Conservation (phyloP, 1,140 invertebrate species). For the Goniozus legneri region DNA sequence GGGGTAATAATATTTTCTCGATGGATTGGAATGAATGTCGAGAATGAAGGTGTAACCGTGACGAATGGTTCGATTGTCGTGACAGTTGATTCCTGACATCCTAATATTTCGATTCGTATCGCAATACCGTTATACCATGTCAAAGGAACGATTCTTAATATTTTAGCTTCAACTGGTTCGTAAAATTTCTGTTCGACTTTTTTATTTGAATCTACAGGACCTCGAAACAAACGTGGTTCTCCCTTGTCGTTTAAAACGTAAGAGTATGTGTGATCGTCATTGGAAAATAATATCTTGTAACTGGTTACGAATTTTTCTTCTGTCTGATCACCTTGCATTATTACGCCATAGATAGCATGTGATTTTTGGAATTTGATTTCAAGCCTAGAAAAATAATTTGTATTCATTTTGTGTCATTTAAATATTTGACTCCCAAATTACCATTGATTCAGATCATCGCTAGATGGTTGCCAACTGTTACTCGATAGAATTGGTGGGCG, state of each 20-base stretch:
- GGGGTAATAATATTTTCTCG: slow-evolving; percentile 13
- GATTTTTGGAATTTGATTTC: slow-evolving; percentile 63
- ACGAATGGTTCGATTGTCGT: slow-evolving; percentile 4
- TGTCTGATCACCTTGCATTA: slow-evolving; percentile 63
- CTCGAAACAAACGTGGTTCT: slow-evolving; percentile 64
- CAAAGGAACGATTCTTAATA: slow-evolving; percentile 67
- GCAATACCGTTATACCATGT: slow-evolving; percentile 75
- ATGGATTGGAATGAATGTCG: slow-evolving; percentile 5
- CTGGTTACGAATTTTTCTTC: slow-evolving; percentile 72
- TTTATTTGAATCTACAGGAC: slow-evolving; percentile 62
- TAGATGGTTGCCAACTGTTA: slow-evolving; percentile 62
- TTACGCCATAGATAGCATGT: slow-evolving; percentile 69
- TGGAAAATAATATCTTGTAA: slow-evolving; percentile 68
- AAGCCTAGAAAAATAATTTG: slow-evolving; percentile 39
- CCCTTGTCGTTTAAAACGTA: slow-evolving; percentile 49
- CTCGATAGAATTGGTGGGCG: slow-evolving; percentile 27
- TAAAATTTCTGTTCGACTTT: slow-evolving; percentile 64
- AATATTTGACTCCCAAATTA: neutral
- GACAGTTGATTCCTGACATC: slow-evolving; percentile 58
- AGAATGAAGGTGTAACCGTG: slow-evolving; percentile 10
- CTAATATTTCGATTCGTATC: slow-evolving; percentile 70
- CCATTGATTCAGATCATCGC: slow-evolving; percentile 27
- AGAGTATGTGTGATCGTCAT: slow-evolving; percentile 60
- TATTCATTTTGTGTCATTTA: neutral
- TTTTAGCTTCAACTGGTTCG: slow-evolving; percentile 68